These are phyloP conservation scores for Heteropelma amictum DNA, from an alignment of 2,888 invertebrate species.

Conservation along the genomic window DNA sequence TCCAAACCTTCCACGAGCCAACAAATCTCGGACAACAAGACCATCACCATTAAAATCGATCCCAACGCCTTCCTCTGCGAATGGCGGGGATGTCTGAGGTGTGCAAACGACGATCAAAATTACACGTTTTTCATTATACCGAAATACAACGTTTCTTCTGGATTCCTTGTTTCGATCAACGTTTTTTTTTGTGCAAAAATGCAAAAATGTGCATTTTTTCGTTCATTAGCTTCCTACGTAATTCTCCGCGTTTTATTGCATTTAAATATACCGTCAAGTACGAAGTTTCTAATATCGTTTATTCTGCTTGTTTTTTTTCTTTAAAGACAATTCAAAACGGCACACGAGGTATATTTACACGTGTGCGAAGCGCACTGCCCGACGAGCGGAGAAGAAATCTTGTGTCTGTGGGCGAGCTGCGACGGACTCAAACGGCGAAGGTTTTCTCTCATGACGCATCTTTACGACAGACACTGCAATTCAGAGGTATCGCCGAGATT, in stretches of 20 bases:
- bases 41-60: conserved; percentile 76
- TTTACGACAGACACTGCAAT: conserved; percentile 96
- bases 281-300: neutral
- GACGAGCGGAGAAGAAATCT: conserved; percentile 84
- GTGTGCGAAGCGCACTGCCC: conserved; percentile 92
- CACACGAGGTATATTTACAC: conserved; percentile 91
- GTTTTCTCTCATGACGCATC: conserved; percentile 97
- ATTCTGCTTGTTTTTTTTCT: neutral
- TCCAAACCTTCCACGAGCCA: conserved; percentile 66
- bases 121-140: neutral
- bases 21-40: conserved; percentile 66
- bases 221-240: too few species aligned
- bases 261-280: too few species aligned
- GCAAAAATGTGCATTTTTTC: too few species aligned
- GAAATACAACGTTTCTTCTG: neutral
- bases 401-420: conserved; percentile 94
- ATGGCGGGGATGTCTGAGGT: conserved; percentile 92
- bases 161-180: too few species aligned
- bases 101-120: neutral
- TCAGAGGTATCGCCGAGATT: conserved; percentile 86
- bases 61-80: conserved; percentile 85
- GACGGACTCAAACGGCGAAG: conserved; percentile 93
- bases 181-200: too few species aligned
- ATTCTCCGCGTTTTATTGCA: too few species aligned
- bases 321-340: conserved; percentile 84